Evolutionary conservation across 2,888 invertebrate species (phyloP), one percentile per base, ranked within the genome.

Genomic region (Drosophila ezoana): DNA sequence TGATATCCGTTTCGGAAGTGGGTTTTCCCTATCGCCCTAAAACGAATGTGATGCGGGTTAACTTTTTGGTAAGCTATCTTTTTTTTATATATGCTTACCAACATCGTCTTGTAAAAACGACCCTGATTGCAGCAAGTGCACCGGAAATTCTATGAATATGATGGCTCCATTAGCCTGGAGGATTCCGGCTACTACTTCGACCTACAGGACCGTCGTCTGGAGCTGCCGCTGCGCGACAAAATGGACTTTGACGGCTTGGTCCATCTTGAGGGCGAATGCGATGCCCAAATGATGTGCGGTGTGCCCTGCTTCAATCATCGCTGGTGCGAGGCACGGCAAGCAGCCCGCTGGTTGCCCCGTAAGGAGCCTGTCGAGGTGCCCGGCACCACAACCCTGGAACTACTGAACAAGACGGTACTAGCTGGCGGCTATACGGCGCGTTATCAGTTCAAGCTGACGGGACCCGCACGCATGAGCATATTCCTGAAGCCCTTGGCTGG

Each of bases 1-100:
- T 90, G 68, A 77, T 91, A 10, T 73, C 90, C 28, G 89, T 93
- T 9, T 94, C 94, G 4, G 92, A 93, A 0, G 78, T 94, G 18
- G 94, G 94, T 3, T 94, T 94, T 76, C 95, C 95, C 1, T 95
- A 93, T 79, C 92, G 92, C 20, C 92, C 91, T 33, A 92, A 93
- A 48, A 91, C 92, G 1, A 90, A 91, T 47, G 93, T 94, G 0
- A 93, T 94, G 83, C 90, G 86, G 0, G 81, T 86, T 1, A 76
- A 93, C 44, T 90, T 93, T 35, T 86, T 93, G 87, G 94, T 95
- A 89, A 90, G 79, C 6, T 5, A 1, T 2, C 20, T 13, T 0
- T 1, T 0, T 1, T 13, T 38, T 0, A 32, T 5, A 38, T 3
- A 0, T 9, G 13, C 4, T 10, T 0, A 32, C 2, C 2, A n/a